Percentiles rank a stretch among this genome's conserved stretches.
Evolutionary conservation across 1,140 invertebrate genomes (phyloP).

Genomic region (Drosophila ironensis): DNA sequence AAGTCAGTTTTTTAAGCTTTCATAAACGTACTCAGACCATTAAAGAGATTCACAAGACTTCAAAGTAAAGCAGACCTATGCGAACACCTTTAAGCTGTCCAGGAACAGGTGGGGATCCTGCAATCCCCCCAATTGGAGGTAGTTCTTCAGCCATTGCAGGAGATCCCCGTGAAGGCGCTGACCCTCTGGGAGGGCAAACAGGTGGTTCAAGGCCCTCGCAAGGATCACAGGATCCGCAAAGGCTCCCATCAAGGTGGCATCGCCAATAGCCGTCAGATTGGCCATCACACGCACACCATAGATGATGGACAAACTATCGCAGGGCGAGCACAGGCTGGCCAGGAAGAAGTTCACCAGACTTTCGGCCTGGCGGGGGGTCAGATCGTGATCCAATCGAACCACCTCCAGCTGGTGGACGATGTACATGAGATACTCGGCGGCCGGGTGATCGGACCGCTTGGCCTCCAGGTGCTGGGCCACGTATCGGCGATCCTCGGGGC

Average conservation of each 20-base stretch:
- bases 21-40: neutral
- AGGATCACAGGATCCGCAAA: conserved; percentile 3
- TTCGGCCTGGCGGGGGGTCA: conserved; percentile 13
- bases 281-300: conserved; percentile 55
- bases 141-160: conserved; percentile 44
- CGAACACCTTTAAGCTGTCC: conserved; percentile 22
- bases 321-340: neutral
- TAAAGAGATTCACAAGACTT: conserved; percentile 31
- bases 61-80: neutral
- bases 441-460: conserved; percentile 14
- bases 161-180: conserved; percentile 21
- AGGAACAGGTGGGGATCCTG: conserved; percentile 16
- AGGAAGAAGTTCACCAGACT: conserved; percentile 26
- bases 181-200: conserved; percentile 46
- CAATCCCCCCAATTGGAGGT: neutral
- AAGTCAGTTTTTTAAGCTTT: too few relatives aligned
- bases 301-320: conserved; percentile 6
- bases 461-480: conserved; percentile 43
- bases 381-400: neutral
- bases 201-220: conserved; percentile 33
- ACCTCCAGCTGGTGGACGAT: conserved; percentile 55
- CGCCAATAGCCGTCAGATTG: conserved; percentile 42
- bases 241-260: neutral
- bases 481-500: conserved; percentile 36
- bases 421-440: conserved; percentile 55